phyloP scores from a whole-genome alignment of 1,140 invertebrate species.

The Neodiprion virginianus region DNA sequence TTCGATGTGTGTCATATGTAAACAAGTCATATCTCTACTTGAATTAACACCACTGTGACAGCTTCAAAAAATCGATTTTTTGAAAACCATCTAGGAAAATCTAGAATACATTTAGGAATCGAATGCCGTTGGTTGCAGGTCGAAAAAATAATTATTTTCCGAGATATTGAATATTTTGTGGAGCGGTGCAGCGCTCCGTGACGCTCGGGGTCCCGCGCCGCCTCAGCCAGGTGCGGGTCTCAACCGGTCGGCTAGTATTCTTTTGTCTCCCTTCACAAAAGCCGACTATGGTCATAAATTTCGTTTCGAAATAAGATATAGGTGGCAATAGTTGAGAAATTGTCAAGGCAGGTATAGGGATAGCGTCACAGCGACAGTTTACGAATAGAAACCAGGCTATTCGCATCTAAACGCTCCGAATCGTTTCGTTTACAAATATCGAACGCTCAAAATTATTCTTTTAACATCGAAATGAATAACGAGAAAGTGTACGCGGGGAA shows the following conservation, averaged over 20 bases:
- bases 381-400: constrained; percentile 17
- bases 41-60: not conserved
- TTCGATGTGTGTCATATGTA: no score
- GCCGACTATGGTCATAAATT: no score
- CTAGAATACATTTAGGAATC: not conserved
- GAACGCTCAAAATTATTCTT: constrained; percentile 17
- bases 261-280: no score
- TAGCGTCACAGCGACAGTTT: constrained; percentile 17
- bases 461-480: constrained; percentile 8
- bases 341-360: not conserved
- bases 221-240: not conserved
- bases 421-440: not conserved
- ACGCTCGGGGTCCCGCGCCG: not conserved
- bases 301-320: no score
- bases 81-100: not conserved
- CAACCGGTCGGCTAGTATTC: no score
- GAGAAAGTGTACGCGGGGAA: constrained; percentile 20
- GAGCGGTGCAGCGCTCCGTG: not conserved
- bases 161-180: not conserved
- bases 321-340: no score
- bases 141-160: not conserved
- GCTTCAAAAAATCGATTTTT: not conserved
- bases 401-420: constrained; percentile 13
- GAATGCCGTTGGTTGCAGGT: not conserved
- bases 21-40: no score